Conservation (phyloP, 1,140 invertebrate species). For the Chrysopa pallens region DNA sequence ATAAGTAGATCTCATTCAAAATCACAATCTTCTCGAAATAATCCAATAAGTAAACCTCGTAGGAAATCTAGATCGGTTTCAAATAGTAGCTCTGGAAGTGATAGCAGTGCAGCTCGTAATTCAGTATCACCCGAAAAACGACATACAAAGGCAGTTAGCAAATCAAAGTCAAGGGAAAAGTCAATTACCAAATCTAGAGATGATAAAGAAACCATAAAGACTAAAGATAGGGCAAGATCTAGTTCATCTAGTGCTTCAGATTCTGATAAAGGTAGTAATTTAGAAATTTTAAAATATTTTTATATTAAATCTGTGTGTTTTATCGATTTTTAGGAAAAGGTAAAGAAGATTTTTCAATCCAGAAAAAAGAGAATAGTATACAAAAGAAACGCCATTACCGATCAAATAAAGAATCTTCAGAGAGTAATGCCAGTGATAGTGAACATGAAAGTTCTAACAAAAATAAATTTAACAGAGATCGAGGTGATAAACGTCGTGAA, state of each 20-base stretch:
- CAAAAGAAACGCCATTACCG: constrained; percentile 72
- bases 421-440: constrained; percentile 24
- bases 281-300: constrained; percentile 16
- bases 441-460: neutral
- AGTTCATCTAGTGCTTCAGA: constrained; percentile 23
- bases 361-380: constrained; percentile 57
- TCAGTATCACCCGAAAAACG: too few relatives aligned
- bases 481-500: neutral
- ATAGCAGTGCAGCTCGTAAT: too few relatives aligned
- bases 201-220: constrained; percentile 21
- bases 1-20: constrained; percentile 15
- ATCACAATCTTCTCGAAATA: constrained; percentile 7
- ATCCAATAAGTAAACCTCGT: too few relatives aligned
- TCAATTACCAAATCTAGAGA: constrained; percentile 22
- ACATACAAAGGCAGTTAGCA: too few relatives aligned
- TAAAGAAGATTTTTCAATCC: constrained; percentile 51
- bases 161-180: constrained; percentile 9
- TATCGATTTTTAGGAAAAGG: constrained; percentile 23
- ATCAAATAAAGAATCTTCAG: constrained; percentile 64
- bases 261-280: constrained; percentile 15
- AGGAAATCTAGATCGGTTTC: too few relatives aligned
- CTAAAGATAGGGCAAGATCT: constrained; percentile 13
- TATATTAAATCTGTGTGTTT: too few relatives aligned
- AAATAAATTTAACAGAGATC: neutral
- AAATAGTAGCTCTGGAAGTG: too few relatives aligned